These are phyloP conservation scores for Neostethus bicornis DNA, from an alignment of 2,797 vertebrate species.

Conservation along the genomic window DNA sequence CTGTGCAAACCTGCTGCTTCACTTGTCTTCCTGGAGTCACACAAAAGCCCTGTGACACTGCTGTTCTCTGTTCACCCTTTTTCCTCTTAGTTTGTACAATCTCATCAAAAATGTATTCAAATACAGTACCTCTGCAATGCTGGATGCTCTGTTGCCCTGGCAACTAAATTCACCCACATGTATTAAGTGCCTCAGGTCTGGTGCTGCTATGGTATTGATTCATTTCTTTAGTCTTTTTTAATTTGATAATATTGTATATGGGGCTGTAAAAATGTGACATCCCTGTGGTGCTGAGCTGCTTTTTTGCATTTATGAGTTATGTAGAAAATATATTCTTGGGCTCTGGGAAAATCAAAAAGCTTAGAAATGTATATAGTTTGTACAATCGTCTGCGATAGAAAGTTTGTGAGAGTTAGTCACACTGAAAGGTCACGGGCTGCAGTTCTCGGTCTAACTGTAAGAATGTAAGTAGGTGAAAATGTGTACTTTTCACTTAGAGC, in stretches of 20 bases:
- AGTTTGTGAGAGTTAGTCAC: slow-evolving; percentile 11
- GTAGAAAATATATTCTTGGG: slow-evolving; percentile 10
- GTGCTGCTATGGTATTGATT: slow-evolving; percentile 69
- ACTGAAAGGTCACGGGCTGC: slow-evolving; percentile 24
- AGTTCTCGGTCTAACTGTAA: slow-evolving; percentile 6
- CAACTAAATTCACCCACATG: slow-evolving; percentile 79
- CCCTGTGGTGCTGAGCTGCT: slow-evolving; percentile 25
- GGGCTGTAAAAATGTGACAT: slow-evolving; percentile 33
- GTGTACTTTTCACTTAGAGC: no score
- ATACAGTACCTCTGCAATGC: slow-evolving; percentile 74
- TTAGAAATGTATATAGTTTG: slow-evolving; percentile 13
- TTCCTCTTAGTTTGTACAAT: slow-evolving; percentile 72
- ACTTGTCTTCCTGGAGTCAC: slow-evolving; percentile 38
- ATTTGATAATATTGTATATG: slow-evolving; percentile 56
- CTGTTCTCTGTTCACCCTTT: slow-evolving; percentile 64
- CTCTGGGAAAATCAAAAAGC: slow-evolving; percentile 22
- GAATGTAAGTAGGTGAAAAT: slow-evolving; percentile 12
- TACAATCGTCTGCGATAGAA: slow-evolving; percentile 7
- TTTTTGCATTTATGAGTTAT: slow-evolving; percentile 52
- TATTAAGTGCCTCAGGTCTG: slow-evolving; percentile 71
- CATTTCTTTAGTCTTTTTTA: slow-evolving; percentile 62
- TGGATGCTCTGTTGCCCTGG: slow-evolving; percentile 81
- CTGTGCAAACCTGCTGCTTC: slow-evolving; percentile 15
- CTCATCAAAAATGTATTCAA: slow-evolving; percentile 81
- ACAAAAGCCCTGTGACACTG: slow-evolving; percentile 58